Conservation (phyloP, 2,797 vertebrate species). For the Setipinna tenuifilis region DNA sequence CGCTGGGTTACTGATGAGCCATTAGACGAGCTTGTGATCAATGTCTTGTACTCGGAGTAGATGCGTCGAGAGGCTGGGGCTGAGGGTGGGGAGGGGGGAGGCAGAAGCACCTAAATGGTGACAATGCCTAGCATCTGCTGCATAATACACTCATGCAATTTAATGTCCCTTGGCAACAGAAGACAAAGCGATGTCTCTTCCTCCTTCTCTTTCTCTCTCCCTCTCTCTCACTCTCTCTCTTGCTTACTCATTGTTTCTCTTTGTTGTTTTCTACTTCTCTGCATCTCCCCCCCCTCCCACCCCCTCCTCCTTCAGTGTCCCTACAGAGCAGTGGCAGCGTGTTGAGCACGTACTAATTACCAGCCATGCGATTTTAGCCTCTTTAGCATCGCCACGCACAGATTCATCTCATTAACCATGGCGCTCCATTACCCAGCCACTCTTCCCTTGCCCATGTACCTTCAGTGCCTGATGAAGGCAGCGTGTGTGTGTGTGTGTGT, state of each 20-base stretch:
- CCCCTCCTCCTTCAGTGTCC: conserved; percentile 23
- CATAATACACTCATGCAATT: conserved; percentile 60
- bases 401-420: conserved; percentile 65
- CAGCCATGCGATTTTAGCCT: conserved; percentile 64
- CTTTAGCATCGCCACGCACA: conserved; percentile 64
- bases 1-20: too few relatives aligned
- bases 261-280: not conserved
- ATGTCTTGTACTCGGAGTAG: conserved; percentile 31
- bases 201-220: not conserved
- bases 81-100: too few relatives aligned
- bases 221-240: conserved; percentile 28
- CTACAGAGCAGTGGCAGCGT: conserved; percentile 48
- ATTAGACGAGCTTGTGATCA: conserved; percentile 37
- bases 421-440: conserved; percentile 52
- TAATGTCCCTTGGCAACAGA: conserved; percentile 55
- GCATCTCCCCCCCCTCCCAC: conserved; percentile 22
- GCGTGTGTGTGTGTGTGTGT: not conserved
- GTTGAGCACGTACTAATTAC: conserved; percentile 64
- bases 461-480: not conserved
- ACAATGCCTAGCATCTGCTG: conserved; percentile 63
- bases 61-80: too few relatives aligned
- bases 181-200: conserved; percentile 32
- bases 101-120: conserved; percentile 42
- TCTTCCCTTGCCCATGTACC: conserved; percentile 21
- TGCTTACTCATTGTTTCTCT: not conserved